A percentile compares a stretch with the other conserved stretches of the same genome.
These are phyloP conservation scores for Metellina segmentata DNA, from an alignment of 2,888 invertebrate species.

Conservation along the genomic window DNA sequence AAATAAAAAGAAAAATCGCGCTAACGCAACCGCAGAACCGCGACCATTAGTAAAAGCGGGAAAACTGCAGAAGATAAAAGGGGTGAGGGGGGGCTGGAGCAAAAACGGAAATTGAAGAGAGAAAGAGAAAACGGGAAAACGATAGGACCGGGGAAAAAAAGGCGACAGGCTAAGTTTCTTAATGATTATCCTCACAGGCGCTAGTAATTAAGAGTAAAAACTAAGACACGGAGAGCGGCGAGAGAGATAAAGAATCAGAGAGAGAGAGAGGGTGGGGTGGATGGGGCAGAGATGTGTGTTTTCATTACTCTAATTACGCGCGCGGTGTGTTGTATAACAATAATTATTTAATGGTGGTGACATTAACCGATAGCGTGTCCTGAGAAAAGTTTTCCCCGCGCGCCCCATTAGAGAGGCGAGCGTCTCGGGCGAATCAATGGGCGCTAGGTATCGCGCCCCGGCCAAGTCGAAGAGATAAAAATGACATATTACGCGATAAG, in stretches of 20 bases:
- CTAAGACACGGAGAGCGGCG: conserved; percentile 62
- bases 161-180: conserved; percentile 63
- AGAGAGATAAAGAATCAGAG: conserved; percentile 49
- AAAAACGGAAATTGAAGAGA: conserved; percentile 67
- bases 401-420: conserved; percentile 37
- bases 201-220: conserved; percentile 76
- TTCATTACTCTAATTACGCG: conserved; percentile 77
- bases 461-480: conserved; percentile 64
- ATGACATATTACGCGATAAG: conserved; percentile 77
- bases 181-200: conserved; percentile 73
- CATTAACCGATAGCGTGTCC: conserved; percentile 64
- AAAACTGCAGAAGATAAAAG: conserved; percentile 10
- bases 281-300: conserved; percentile 43
- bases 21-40: conserved; percentile 54
- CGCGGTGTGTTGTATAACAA: conserved; percentile 73
- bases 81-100: conserved; percentile 7
- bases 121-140: conserved; percentile 13
- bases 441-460: conserved; percentile 24
- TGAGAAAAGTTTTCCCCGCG: conserved; percentile 69
- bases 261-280: conserved; percentile 1
- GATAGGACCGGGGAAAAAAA: conserved; percentile 11
- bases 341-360: conserved; percentile 77
- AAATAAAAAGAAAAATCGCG: conserved; percentile 26
- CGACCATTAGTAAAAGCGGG: conserved; percentile 56
- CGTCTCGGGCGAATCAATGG: conserved; percentile 51